Evolutionary conservation across 2,888 invertebrate species (phyloP).

Genomic region (Cataglyphis rosenhaueri): DNA sequence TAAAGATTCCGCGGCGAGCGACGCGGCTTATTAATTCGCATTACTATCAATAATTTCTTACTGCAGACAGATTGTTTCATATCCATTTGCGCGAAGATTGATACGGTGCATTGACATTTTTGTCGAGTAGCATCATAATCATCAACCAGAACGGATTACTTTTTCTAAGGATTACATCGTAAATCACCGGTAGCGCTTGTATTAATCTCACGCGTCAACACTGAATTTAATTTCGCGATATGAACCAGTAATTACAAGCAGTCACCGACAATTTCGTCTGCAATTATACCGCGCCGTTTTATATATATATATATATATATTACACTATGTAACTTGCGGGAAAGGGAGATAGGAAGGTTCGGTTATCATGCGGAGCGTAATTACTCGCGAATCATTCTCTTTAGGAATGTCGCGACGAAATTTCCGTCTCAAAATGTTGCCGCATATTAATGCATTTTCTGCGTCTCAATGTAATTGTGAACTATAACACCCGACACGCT

Average conservation of each 20-base stretch:
- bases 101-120: background rate
- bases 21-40: background rate
- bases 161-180: background rate
- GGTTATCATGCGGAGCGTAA: conserved; percentile 30
- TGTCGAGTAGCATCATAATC: background rate
- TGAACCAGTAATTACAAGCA: conserved; percentile 58
- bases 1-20: background rate
- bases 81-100: background rate
- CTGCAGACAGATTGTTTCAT: background rate
- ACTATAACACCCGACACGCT: conserved; percentile 1
- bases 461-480: conserved; percentile 12
- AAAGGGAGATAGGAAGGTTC: background rate
- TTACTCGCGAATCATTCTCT: conserved; percentile 36
- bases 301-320: conserved; percentile 3
- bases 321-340: conserved; percentile 11
- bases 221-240: conserved; percentile 45
- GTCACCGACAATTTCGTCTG: conserved; percentile 60
- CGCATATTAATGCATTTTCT: conserved; percentile 13
- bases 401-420: conserved; percentile 39
- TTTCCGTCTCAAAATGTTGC: conserved; percentile 26
- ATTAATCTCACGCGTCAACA: conserved; percentile 42
- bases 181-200: conserved; percentile 1
- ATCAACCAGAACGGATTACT: background rate
- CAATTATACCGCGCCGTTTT: conserved; percentile 55
- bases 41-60: background rate